Evolutionary conservation across 2,888 invertebrate genomes (phyloP).

Genomic region (Trichacis sp.): DNA sequence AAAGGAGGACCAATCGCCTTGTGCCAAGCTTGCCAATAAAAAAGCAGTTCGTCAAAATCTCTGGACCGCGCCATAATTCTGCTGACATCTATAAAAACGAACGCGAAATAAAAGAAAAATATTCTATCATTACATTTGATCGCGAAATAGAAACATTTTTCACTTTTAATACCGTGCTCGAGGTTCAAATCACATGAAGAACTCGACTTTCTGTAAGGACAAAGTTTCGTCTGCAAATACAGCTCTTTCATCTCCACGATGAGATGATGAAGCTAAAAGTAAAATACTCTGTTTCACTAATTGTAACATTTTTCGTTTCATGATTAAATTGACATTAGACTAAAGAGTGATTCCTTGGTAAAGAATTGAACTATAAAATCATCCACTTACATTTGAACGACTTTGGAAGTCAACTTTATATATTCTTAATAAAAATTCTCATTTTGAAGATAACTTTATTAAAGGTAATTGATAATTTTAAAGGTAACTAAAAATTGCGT

Average conservation of each 20-base stretch:
- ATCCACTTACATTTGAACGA: too few species aligned
- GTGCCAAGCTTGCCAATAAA: slow-evolving; percentile 86
- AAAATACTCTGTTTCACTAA: too few species aligned
- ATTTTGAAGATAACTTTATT: too few species aligned
- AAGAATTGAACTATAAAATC: too few species aligned
- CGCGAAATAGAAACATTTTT: background rate
- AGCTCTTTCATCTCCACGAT: slow-evolving; percentile 84
- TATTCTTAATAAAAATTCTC: too few species aligned
- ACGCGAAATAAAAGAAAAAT: too few species aligned
- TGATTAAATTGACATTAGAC: too few species aligned
- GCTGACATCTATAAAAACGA: slow-evolving; percentile 69
- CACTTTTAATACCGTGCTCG: slow-evolving; percentile 65
- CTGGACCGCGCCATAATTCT: slow-evolving; percentile 78
- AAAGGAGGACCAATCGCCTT: slow-evolving; percentile 83
- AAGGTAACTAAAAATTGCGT: too few species aligned
- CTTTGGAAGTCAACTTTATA: too few species aligned
- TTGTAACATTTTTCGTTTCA: too few species aligned
- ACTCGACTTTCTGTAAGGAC: slow-evolving; percentile 73
- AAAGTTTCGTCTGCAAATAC: slow-evolving; percentile 80
- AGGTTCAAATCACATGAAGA: slow-evolving; percentile 66
- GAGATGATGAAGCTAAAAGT: slow-evolving; percentile 77
- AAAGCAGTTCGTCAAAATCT: slow-evolving; percentile 80
- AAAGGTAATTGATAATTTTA: too few species aligned
- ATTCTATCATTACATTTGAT: background rate
- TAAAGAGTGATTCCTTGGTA: too few species aligned